Base-by-base conservation (phyloP, 2,797 vertebrate genomes). In the Dipus sagitta region DNA sequence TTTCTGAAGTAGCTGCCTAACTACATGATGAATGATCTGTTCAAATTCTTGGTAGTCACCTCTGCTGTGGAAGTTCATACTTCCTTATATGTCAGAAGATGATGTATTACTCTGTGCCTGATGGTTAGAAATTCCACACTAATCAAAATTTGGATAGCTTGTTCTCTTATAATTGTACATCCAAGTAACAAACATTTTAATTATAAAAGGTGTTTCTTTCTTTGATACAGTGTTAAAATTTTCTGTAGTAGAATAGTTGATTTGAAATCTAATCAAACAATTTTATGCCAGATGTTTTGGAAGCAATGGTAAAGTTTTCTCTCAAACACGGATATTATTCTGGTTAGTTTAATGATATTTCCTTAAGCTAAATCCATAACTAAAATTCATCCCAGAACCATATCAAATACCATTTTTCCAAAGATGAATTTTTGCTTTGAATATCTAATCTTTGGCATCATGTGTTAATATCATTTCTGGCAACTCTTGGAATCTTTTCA, bases 191-290 rank as follows among this genome's bases (percentile, higher is more conserved):
- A 32, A 28, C 42, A 79, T 52, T 82, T 68, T 68, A 83, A 47
- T 32, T 78, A 47, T 86, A 52, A 67, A 32, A 85, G 75, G 30
- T 85, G 68, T 77, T 62, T n/a, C 28, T 42, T 86, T 68, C 24
- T 58, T 92, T 93, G 75, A 60, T 76, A 32, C 9, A 58, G 30
- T 76, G 34, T 60, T 88, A n/a, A 91, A 64, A 88, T 76, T 86
- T 91, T 65, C 47, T 42, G 8, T 64, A 64, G 87, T 67, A 58
- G 60, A n/a, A 13, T 52, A 91, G 68, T 3, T 68, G 34, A 79
- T 21, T 71, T 91, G 68, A 91, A 93, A 79, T 52, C 38, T 6
- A 52, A 47, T 54, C 76, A 65, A 86, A 72, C 2, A 34, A 62
- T 52, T 28, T 38, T 42, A 42, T 23, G 65, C 30, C 24, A 77